These are phyloP conservation scores for Euspilapteryx auroguttella DNA, from an alignment of 2,888 invertebrate genomes.

Conservation along the genomic window DNA sequence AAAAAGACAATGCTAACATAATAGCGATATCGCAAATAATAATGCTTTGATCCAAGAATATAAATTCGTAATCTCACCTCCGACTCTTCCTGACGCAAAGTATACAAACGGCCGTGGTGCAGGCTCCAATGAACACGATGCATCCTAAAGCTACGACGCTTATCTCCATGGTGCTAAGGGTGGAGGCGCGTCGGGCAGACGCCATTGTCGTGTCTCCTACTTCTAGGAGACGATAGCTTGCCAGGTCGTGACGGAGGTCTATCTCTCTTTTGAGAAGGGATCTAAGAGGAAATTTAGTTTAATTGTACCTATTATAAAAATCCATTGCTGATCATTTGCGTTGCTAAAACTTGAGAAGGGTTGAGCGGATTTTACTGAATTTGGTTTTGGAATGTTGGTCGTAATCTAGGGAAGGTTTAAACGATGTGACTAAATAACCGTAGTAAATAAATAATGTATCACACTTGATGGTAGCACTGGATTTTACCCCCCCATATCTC, in stretches of 20 bases:
- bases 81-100: constrained; percentile 67
- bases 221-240: constrained; percentile 69
- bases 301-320: constrained; percentile 1
- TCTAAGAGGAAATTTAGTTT: constrained; percentile 26
- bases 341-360: neutral
- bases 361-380: neutral
- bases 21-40: no score
- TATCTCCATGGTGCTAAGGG: constrained; percentile 73
- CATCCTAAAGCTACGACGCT: constrained; percentile 80
- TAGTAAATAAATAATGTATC: no score
- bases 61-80: no score
- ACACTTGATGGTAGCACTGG: no score
- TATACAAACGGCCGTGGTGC: constrained; percentile 77
- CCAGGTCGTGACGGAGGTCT: constrained; percentile 65
- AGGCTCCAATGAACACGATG: constrained; percentile 78
- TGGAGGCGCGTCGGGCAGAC: constrained; percentile 29
- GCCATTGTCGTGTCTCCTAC: constrained; percentile 51
- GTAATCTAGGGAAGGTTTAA: no score
- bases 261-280: constrained; percentile 63
- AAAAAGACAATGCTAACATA: no score
- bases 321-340: neutral
- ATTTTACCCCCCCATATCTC: no score
- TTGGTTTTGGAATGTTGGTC: no score
- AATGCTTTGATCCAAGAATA: no score
- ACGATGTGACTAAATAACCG: no score